These are phyloP conservation scores for Parasteatoda lunata DNA, from an alignment of 2,888 invertebrate species.

Conservation along the genomic window DNA sequence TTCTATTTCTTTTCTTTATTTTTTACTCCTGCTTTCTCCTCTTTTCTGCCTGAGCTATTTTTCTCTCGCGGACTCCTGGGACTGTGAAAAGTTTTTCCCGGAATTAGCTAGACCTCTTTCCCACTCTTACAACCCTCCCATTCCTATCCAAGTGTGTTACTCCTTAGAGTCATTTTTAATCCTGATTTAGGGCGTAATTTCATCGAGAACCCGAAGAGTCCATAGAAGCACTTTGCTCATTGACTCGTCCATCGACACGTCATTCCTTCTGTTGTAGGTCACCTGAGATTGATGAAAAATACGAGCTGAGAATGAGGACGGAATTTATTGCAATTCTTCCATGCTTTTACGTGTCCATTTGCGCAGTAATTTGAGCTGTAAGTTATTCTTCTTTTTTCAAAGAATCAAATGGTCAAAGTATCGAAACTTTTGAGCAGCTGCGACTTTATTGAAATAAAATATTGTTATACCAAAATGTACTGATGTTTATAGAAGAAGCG, in stretches of 20 bases:
- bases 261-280: slow-evolving; percentile 38
- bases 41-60: slow-evolving; percentile 44
- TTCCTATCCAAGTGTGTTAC: slow-evolving; percentile 36
- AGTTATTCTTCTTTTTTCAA: neutral
- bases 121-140: slow-evolving; percentile 25
- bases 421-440: no score
- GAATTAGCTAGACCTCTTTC: slow-evolving; percentile 56
- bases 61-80: slow-evolving; percentile 52
- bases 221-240: slow-evolving; percentile 43
- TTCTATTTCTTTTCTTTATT: slow-evolving; percentile 19
- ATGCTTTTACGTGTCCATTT: slow-evolving; percentile 25
- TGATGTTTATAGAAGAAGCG: no score
- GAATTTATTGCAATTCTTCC: slow-evolving; percentile 9
- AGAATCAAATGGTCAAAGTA: neutral
- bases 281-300: slow-evolving; percentile 49
- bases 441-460: no score
- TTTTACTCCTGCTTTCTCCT: slow-evolving; percentile 6
- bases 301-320: slow-evolving; percentile 4
- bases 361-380: slow-evolving; percentile 11
- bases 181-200: slow-evolving; percentile 66
- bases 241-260: slow-evolving; percentile 55
- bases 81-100: slow-evolving; percentile 61
- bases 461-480: no score
- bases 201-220: slow-evolving; percentile 42
- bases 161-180: slow-evolving; percentile 65